Percentiles rank a stretch among this genome's conserved stretches.
Conservation (phyloP, 2,113 vertebrate species). For the Nannobrachium achirus region DNA sequence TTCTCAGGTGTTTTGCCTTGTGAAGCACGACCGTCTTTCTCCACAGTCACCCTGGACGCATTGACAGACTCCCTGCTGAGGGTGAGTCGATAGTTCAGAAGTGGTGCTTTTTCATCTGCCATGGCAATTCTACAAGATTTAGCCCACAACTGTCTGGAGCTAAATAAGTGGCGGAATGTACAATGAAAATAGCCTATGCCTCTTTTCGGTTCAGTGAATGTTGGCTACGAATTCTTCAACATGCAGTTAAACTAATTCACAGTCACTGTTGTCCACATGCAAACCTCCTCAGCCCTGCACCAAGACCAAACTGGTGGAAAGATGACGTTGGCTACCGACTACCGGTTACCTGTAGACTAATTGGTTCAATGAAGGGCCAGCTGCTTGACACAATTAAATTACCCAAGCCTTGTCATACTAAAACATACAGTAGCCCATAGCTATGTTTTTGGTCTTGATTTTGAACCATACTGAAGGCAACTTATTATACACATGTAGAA, state of each 20-base stretch:
- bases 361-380: constrained; percentile 4
- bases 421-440: too few species aligned
- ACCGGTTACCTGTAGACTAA: not conserved
- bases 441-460: too few species aligned
- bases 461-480: too few species aligned
- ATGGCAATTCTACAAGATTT: constrained; percentile 31
- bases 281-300: not conserved
- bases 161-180: not conserved
- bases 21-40: not conserved
- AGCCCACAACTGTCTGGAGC: not conserved
- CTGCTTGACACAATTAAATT: not conserved
- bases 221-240: not conserved
- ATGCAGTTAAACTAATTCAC: not conserved
- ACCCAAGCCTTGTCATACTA: too few species aligned
- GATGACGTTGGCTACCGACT: constrained; percentile 15
- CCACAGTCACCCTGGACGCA: constrained; percentile 7
- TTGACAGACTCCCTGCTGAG: constrained; percentile 36
- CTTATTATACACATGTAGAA: too few species aligned
- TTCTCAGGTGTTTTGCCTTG: constrained; percentile 55
- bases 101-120: constrained; percentile 79
- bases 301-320: not conserved
- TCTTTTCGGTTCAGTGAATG: not conserved
- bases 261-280: not conserved
- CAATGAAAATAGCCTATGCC: not conserved
- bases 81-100: constrained; percentile 83